Base-by-base conservation (phyloP, 2,888 invertebrate genomes). In the Eupelmus urozonus region DNA sequence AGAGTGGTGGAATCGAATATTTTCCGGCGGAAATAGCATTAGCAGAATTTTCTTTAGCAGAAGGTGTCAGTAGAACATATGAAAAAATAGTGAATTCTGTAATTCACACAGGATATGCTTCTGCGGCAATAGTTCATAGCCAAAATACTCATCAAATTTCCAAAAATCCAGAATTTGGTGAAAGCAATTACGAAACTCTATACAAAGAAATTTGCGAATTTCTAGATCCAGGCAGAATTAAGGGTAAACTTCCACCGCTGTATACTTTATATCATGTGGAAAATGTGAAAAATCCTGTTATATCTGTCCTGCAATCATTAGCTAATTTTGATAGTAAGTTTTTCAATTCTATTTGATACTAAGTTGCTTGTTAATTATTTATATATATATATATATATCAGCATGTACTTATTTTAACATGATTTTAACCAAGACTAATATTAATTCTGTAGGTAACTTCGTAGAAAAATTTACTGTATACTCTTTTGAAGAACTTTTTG, bases 21-120 rank as follows among this genome's bases (percentile, higher is more conserved):
- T 86, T 89, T 18, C 93, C 93, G 0, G 92, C 92, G 0, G 93
- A 93, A 85, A 88, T 92, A 55, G 90, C 91, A 0, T 80, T 92
- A 0, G 88, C 88, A 16, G 87, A 90, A 81, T 92, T 90, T 82
- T 90, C 90, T 0, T 80, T 93, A 0, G 82, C 87, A 57, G 82
- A 90, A 1, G 92, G 92, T 0, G 84, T 91, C 0, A 83, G 80
- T 5, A 80, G 85, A 3, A 65, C 83, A 3, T 87, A 84, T 53
- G 90, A 91, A 57, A 84, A 89, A 0, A 87, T 91, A 7, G 84
- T 92, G 0, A 89, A 90, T 83, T 88, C 83, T 72, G 84, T 79
- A 79, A 88, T 91, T 27, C 88, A 88, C 25, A 70, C 89, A 66
- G 93, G 92, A 0, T 92, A 90, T 81, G 86, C 87, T 1, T 86